A percentile compares a stretch with the other conserved stretches of the same genome.
Conservation (phyloP, 2,797 vertebrate genomes). For the Momotus momota region DNA sequence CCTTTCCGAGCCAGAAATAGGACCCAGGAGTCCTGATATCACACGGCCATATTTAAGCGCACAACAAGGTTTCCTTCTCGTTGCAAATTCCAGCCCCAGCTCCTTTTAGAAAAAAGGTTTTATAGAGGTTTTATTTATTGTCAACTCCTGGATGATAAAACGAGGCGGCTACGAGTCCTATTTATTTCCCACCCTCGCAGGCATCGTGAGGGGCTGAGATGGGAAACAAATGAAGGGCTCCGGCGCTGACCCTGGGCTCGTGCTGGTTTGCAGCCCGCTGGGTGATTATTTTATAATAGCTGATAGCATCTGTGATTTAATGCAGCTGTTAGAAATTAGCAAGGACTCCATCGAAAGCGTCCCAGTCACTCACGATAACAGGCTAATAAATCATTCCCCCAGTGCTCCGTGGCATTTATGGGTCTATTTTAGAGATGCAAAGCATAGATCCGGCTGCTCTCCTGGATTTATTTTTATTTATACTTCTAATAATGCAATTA, state of each 20-base stretch:
- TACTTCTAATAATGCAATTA: conserved; percentile 77
- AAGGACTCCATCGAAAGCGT: conserved; percentile 77
- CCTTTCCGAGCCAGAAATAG: not conserved
- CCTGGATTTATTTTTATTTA: conserved; percentile 76
- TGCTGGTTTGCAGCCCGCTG: conserved; percentile 62
- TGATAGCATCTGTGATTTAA: conserved; percentile 81
- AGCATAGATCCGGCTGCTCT: conserved; percentile 65
- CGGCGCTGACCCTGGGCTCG: conserved; percentile 65
- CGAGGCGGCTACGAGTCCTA: conserved; percentile 5
- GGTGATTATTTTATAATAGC: conserved; percentile 80
- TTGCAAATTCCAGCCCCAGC: conserved; percentile 34
- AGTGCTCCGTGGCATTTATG: conserved; percentile 76
- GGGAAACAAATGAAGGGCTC: conserved; percentile 50
- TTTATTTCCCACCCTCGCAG: conserved; percentile 54
- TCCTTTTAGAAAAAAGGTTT: conserved; percentile 34
- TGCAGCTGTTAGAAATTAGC: conserved; percentile 82
- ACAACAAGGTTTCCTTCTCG: not conserved
- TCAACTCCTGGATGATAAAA: conserved; percentile 49
- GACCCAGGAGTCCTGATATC: conserved; percentile 20
- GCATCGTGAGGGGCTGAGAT: conserved; percentile 37
- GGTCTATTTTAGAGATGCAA: conserved; percentile 77
- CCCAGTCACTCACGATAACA: conserved; percentile 82
- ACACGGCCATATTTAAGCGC: not conserved
- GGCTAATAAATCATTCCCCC: conserved; percentile 80
- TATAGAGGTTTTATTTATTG: conserved; percentile 53